Evolutionary conservation across 2,888 invertebrate species (phyloP), one percentile per base, ranked within the genome.

Genomic region (Brachypterus glaber): DNA sequence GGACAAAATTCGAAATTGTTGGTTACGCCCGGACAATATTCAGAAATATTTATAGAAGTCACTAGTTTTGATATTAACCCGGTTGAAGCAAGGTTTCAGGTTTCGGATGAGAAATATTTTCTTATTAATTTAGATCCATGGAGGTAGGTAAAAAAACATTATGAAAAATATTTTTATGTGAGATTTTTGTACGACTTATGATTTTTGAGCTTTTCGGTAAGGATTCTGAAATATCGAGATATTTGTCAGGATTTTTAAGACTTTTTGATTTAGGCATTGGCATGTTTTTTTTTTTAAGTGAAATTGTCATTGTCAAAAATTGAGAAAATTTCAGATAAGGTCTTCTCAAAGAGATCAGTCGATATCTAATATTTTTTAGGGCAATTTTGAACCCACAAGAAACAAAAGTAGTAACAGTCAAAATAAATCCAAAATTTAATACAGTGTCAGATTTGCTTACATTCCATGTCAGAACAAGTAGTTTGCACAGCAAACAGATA

Each of bases 11-110:
- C 72, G 0, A 64, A 71, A 52, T 46, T 73, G 2, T 51, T 69
- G 5, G 53, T 64, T 2, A 55, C 58, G 3, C 62, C 67, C 0
- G 67, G 65, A 14, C 49, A 48, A 38, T 44, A 45, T 18, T 45
- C 54, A n/a, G 52, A 59, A 43, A 53, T 86, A n/a, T 70, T 76
- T 42, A 85, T 82, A 52, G 80, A 83, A 61, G 76, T 86, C 1
- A 80, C 77, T 0, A 86, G 86, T 62, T 76, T 74, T 60, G 72
- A 73, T n/a, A 71, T 71, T 7, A 72, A 67, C 44, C 57, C 68
- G 0, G 70, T 71, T 13, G 67, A 66, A 41, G 77, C 75, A 49
- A 63, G 62, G 37, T 82, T 79, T 54, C 71, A 69, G 17, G 78
- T 77, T 0, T 68, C 69, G 7, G 74, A 79, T 35, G 72, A 80